Base-by-base conservation (phyloP, 2,797 vertebrate species). In the Mycteria americana region DNA sequence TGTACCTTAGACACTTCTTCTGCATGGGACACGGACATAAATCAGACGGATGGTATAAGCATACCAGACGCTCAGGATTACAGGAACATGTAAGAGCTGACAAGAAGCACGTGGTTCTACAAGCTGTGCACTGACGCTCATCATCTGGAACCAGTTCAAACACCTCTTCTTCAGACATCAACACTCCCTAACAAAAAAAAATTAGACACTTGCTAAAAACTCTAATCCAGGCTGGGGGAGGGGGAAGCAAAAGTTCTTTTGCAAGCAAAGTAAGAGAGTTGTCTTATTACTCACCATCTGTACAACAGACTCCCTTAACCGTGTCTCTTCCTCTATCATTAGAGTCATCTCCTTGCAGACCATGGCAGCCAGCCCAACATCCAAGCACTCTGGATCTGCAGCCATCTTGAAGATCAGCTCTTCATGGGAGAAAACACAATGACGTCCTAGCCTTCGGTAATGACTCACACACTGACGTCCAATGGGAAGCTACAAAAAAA, bases 361-460 rank as follows among this genome's bases (percentile, higher is more conserved):
- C 22, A 99, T 98, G 8, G 99, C 99, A 19, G 99, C 99, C 92
- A 99, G 97, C 41, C 99, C 99, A 60, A 99, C 99, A 7, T 99
- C 99, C 46, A 99, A 97, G 95, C 99, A 99, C 92, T 99, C 99
- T 0, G 99, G 99, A 93, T 99, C 99, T 8, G 99, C 98, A 1
- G 99, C 99, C 99, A 99, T 99, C 97, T 99, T 99, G 97, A 99
- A 99, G 95, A 99, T 98, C 45, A 99, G 98, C 95, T 99, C 99
- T 80, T 99, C 99, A 0, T 99, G 99, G 56, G 99, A 99, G 97
- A 99, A 99, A 23, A 99, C 99, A 39, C 99, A 99, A 93, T 99
- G 99, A 31, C 99, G 99, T 39, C 99, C 99, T 30, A 99, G 98
- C 9, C 99, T 98, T 3, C 99, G 98, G 96, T 99, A 99, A 97